Evolutionary conservation across 1,140 invertebrate genomes (phyloP), one percentile per base, ranked within the genome.

Genomic region (Notospermus geniculatus): DNA sequence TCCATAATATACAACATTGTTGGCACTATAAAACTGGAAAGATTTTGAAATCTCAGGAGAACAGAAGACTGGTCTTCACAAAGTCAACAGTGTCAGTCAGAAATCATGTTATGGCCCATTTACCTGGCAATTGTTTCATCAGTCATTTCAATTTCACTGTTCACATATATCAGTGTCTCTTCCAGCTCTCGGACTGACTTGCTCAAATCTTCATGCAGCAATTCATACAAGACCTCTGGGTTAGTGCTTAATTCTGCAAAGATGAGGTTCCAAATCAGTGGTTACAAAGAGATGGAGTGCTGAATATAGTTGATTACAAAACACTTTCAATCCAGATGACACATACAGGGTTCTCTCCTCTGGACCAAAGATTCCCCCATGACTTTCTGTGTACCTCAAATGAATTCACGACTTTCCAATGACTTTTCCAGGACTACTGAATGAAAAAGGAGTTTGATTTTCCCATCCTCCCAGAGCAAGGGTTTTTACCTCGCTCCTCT

Each of bases 201-300:
- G 54, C 22, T 55, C 19, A 55, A 29, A n/a, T 55, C 54, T 23
- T 55, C 54, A 7, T 55, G 9, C 19, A 55, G n/a, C 28, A 55
- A 27, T 17, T 22, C 28, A 29, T 55, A 29, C 19, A 55, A 25
- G 2, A 55, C 28, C 9, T n/a, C 28, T 9, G 54, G 54, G n/a
- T 55, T 29, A 7, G 22, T 23, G 9, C 22, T 22, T 7, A 55
- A 29, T 25, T 22, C 54, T 55, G 27, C 2, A 55, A 29, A 29
- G 25, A 27, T 7, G 27, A 52, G 19, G n/a, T 43, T n/a, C 11
- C 39, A 43, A 43, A 43, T 43, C 11, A 13, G 39, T 43, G 39
- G 39, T n/a, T n/a, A 11, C 39, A 43, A 43, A n/a, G 11, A 11
- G n/a, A 43, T n/a, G n/a, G 39, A 11, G n/a, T n/a, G 39, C 39